phyloP scores from a whole-genome alignment of 2,888 invertebrate genomes.

The Hanleya hanleyi region DNA sequence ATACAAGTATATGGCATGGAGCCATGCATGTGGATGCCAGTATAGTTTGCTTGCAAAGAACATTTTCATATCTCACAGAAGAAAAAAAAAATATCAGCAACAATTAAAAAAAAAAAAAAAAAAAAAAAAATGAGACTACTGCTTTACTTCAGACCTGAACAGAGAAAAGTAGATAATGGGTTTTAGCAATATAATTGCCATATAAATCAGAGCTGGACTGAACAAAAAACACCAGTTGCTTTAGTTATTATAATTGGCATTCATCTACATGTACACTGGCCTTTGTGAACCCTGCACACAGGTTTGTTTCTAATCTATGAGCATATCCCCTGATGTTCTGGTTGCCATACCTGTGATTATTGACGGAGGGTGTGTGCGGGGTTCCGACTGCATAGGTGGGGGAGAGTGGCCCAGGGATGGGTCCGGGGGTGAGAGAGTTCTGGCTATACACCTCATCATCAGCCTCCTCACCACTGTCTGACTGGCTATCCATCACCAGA shows the following conservation, averaged over 20 bases:
- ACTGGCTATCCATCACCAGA: constrained; percentile 66
- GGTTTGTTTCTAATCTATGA: no score
- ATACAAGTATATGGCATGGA: no score
- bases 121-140: background rate
- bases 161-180: background rate
- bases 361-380: constrained; percentile 42
- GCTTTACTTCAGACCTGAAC: background rate
- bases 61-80: no score
- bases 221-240: background rate
- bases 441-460: constrained; percentile 67
- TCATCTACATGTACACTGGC: no score
- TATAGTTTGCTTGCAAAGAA: background rate
- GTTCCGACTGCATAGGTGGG: constrained; percentile 45
- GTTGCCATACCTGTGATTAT: constrained; percentile 56
- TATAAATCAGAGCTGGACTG: background rate
- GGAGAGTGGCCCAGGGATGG: constrained; percentile 38
- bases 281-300: no score
- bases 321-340: no score
- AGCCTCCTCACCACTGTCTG: constrained; percentile 76
- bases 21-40: no score
- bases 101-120: background rate
- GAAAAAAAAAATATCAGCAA: background rate
- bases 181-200: no score
- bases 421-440: constrained; percentile 14
- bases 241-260: no score